Percentiles rank a stretch among this genome's conserved stretches.
phyloP scores from a whole-genome alignment of 2,797 vertebrate species.

The Pipistrellus pipistrellus region DNA sequence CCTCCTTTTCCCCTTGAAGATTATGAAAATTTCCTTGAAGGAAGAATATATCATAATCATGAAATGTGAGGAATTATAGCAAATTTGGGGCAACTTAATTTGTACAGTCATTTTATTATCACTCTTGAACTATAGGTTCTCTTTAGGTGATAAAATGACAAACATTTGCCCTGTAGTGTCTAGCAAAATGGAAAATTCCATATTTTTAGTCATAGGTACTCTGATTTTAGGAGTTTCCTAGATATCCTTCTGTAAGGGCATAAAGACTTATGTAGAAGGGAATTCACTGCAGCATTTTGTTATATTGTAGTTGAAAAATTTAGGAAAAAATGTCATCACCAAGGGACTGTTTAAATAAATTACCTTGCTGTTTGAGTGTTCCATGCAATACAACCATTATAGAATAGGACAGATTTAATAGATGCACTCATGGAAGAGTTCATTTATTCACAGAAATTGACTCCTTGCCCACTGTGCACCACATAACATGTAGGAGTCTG shows the following conservation, averaged over 20 bases:
- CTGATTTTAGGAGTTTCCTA: conserved; percentile 20
- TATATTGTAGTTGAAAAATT: neutral
- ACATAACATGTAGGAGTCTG: neutral
- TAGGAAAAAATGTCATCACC: neutral
- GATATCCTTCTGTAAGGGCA: neutral
- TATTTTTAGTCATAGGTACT: neutral
- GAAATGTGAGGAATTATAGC: conserved; percentile 32
- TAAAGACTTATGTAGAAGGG: neutral
- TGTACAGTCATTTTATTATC: neutral
- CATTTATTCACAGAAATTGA: neutral
- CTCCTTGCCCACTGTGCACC: neutral
- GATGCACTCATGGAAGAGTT: neutral
- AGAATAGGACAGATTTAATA: neutral
- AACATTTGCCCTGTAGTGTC: neutral
- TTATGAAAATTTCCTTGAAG: conserved; percentile 50
- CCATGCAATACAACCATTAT: neutral
- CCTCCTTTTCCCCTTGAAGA: conserved; percentile 57
- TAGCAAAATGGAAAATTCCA: neutral
- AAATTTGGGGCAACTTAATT: conserved; percentile 1
- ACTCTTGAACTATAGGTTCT: neutral
- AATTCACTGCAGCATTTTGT: neutral
- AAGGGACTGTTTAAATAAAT: neutral
- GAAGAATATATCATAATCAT: neutral
- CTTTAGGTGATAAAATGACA: conserved; percentile 46
- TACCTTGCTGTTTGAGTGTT: neutral